Evolutionary conservation across 2,113 vertebrate species (phyloP).

Genomic region (Syngnathus floridae): DNA sequence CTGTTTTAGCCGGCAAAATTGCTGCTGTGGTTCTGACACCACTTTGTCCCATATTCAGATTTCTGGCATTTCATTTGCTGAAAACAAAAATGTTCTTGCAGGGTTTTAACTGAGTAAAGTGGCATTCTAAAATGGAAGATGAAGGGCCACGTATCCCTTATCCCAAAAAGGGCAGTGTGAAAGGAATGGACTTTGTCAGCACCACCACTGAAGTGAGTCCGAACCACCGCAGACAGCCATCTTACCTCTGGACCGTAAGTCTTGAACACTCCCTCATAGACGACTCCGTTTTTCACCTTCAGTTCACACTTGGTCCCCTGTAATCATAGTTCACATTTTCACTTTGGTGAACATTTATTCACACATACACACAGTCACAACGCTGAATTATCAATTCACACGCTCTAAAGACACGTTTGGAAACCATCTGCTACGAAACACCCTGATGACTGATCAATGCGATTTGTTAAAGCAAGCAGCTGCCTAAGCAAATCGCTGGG

Average conservation of each 20-base stretch:
- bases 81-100: constrained; percentile 9
- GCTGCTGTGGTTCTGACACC: too few species aligned
- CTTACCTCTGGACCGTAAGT: constrained; percentile 98
- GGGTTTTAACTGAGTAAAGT: constrained; percentile 20
- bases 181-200: constrained; percentile 20
- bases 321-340: constrained; percentile 41
- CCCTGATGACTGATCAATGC: constrained; percentile 44
- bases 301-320: constrained; percentile 99
- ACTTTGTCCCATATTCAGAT: too few species aligned
- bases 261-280: constrained; percentile 99
- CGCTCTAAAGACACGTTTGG: constrained; percentile 26
- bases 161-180: constrained; percentile 40
- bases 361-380: neutral
- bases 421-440: constrained; percentile 36
- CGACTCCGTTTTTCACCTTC: constrained; percentile 92
- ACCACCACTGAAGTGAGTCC: constrained; percentile 29
- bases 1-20: too few species aligned
- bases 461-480: constrained; percentile 48
- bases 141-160: constrained; percentile 14
- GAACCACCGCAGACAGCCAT: neutral
- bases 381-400: constrained; percentile 21
- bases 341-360: neutral
- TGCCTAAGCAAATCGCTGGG: constrained; percentile 44
- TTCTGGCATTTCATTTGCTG: constrained; percentile 19
- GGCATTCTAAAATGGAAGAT: constrained; percentile 43